Conservation (phyloP, 2,888 invertebrate genomes). For the Stomorhina lunata region DNA sequence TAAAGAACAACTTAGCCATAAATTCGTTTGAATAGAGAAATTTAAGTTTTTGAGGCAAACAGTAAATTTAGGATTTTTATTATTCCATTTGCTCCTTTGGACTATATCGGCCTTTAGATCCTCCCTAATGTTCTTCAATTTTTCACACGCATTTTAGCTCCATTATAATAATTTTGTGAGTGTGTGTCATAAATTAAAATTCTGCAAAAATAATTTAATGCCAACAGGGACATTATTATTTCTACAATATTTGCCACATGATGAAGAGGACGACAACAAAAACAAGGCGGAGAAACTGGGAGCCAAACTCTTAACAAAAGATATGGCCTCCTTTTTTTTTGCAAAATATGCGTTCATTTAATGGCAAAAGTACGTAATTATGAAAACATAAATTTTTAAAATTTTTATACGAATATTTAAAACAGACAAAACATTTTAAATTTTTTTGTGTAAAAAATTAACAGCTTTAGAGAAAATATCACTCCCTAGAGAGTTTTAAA, state of each 20-base stretch:
- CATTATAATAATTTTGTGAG: background rate
- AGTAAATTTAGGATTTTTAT: too few species aligned
- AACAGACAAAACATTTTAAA: too few species aligned
- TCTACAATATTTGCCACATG: background rate
- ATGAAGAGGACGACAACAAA: background rate
- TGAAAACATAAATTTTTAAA: background rate
- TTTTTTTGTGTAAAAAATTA: too few species aligned
- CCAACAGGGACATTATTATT: constrained; percentile 8
- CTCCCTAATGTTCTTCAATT: background rate
- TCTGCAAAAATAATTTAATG: constrained; percentile 3
- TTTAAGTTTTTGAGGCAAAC: too few species aligned
- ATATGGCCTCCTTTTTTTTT: background rate
- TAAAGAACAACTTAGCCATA: too few species aligned
- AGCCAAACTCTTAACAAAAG: background rate
- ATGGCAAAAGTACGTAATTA: background rate
- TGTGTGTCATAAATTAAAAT: constrained; percentile 16
- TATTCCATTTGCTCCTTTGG: too few species aligned
- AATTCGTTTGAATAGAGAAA: too few species aligned
- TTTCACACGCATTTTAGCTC: constrained; percentile 17
- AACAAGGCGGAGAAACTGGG: background rate
- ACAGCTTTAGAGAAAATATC: too few species aligned
- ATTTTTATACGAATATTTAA: background rate
- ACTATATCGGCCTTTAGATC: too few species aligned
- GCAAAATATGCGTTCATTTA: background rate
- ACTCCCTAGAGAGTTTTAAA: too few species aligned